Percentiles rank a stretch among this genome's conserved stretches.
phyloP scores from a whole-genome alignment of 1,140 invertebrate species.

The Drosophila novamexicana region DNA sequence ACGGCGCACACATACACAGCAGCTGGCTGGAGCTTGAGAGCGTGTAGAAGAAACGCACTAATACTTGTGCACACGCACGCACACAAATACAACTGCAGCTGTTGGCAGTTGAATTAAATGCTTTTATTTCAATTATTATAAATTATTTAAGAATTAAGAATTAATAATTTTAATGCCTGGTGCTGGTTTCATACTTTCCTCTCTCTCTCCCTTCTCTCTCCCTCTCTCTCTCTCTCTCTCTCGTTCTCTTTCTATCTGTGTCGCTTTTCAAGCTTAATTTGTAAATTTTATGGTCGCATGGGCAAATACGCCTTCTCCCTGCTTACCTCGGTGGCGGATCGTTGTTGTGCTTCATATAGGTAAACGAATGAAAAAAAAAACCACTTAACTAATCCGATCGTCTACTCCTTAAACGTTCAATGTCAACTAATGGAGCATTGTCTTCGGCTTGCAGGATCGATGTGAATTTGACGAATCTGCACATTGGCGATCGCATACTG shows the following conservation, averaged over 20 bases:
- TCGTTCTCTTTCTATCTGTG: slow-evolving; percentile 10
- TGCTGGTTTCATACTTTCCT: slow-evolving; percentile 38
- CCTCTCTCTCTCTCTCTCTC: slow-evolving; percentile 24
- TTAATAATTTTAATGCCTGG: slow-evolving; percentile 8
- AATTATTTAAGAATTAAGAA: not conserved
- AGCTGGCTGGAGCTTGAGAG: too few relatives aligned
- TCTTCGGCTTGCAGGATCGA: slow-evolving; percentile 88
- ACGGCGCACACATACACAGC: too few relatives aligned
- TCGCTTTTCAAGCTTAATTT: slow-evolving; percentile 66
- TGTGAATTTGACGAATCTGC: slow-evolving; percentile 92
- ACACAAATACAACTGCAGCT: not conserved
- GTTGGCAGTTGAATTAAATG: not conserved
- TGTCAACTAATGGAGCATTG: not conserved
- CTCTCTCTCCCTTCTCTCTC: not conserved
- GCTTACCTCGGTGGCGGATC: slow-evolving; percentile 78
- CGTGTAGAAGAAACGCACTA: too few relatives aligned
- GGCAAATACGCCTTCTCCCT: slow-evolving; percentile 79
- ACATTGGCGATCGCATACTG: slow-evolving; percentile 95
- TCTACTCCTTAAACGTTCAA: too few relatives aligned
- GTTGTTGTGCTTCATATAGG: slow-evolving; percentile 83
- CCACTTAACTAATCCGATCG: not conserved
- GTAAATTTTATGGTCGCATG: slow-evolving; percentile 79
- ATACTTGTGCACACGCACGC: too few relatives aligned
- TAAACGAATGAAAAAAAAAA: slow-evolving; percentile 42
- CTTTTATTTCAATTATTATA: not conserved